Conservation (phyloP, 2,888 invertebrate species). For the Yponomeuta plumbellus region DNA sequence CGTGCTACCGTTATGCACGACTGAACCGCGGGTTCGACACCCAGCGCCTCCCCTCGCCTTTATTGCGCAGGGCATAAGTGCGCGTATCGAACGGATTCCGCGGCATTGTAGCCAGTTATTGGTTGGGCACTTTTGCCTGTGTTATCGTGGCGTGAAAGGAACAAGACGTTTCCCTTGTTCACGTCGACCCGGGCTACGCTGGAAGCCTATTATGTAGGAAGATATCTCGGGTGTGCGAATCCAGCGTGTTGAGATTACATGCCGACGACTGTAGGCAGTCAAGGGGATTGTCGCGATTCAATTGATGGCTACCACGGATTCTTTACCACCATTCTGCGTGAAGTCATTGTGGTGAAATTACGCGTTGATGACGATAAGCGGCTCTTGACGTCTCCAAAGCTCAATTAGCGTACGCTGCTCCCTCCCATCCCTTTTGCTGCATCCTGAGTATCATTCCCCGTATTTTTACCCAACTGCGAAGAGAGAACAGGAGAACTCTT, state of each 20-base stretch:
- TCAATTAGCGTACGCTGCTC: neutral
- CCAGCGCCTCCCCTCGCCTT: neutral
- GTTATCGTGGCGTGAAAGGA: neutral
- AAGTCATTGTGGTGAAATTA: neutral
- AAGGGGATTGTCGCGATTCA: neutral
- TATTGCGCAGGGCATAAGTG: neutral
- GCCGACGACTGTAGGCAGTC: neutral
- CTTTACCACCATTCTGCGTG: neutral
- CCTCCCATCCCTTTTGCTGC: slow-evolving; percentile 13
- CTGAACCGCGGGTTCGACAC: neutral
- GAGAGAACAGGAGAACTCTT: too few relatives aligned
- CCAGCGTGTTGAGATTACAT: neutral
- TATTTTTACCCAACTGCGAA: slow-evolving; percentile 16
- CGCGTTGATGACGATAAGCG: neutral
- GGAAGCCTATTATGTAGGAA: neutral
- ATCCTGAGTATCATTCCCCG: slow-evolving; percentile 22
- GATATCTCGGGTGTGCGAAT: neutral
- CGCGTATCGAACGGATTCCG: neutral
- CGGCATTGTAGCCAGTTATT: neutral
- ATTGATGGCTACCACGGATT: neutral
- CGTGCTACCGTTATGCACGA: neutral
- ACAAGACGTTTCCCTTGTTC: neutral
- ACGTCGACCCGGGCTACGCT: neutral
- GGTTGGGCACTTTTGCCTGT: neutral
- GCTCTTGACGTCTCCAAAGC: neutral